phyloP scores from a whole-genome alignment of 2,888 invertebrate genomes.

The Phengaris arion region DNA sequence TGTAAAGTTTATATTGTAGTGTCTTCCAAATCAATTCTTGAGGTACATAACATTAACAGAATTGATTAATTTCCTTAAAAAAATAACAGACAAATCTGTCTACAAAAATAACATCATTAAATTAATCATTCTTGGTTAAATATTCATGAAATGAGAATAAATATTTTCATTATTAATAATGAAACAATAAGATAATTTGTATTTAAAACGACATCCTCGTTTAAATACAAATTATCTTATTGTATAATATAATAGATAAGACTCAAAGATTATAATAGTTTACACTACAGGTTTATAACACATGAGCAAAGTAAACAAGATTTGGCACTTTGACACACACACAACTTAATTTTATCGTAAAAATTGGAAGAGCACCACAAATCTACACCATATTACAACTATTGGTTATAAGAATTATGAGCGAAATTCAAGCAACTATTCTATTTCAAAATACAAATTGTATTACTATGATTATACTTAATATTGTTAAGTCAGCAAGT shows the following conservation, averaged over 20 bases:
- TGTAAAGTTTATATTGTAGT: conserved; percentile 16
- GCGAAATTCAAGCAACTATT: not conserved
- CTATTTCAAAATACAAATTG: conserved; percentile 8
- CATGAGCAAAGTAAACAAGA: conserved; percentile 28
- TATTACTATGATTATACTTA: not conserved
- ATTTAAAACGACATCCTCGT: no score
- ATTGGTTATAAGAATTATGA: conserved; percentile 16
- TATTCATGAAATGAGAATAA: not conserved
- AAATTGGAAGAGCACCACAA: conserved; percentile 29
- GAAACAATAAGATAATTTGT: not conserved
- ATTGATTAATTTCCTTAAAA: not conserved
- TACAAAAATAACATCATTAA: not conserved
- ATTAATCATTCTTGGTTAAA: not conserved
- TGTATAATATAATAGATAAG: no score
- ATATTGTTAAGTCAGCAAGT: not conserved
- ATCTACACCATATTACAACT: conserved; percentile 22
- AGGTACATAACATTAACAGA: not conserved
- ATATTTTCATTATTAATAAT: not conserved
- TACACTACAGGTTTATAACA: not conserved
- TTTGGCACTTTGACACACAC: conserved; percentile 28
- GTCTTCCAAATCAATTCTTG: conserved; percentile 20
- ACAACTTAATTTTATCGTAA: conserved; percentile 21
- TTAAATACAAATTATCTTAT: no score
- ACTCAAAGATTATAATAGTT: not conserved
- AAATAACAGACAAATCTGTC: not conserved